Percentiles rank a stretch among this genome's conserved stretches.
Conservation (phyloP, 2,113 vertebrate genomes). For the Ammodytes dubius region DNA sequence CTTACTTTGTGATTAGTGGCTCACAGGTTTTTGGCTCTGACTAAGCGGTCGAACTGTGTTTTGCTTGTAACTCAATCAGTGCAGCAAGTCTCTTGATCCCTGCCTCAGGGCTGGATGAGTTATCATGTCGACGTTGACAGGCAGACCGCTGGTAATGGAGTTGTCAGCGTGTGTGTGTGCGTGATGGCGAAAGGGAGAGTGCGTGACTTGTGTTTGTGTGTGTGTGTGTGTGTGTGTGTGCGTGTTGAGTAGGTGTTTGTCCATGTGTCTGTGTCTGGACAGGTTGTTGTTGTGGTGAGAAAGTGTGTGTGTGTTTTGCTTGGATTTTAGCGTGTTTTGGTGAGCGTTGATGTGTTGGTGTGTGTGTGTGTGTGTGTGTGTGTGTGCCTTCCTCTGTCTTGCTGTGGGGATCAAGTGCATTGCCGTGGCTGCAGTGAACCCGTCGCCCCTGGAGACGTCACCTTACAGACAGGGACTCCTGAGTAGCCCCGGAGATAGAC, state of each 20-base stretch:
- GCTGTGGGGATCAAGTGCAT: slow-evolving; percentile 72
- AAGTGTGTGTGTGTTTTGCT: background rate
- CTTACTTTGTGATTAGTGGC: slow-evolving; percentile 9
- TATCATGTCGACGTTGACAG: slow-evolving; percentile 59
- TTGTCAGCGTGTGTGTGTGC: slow-evolving; percentile 61
- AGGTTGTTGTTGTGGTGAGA: background rate
- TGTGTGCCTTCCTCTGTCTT: slow-evolving; percentile 34
- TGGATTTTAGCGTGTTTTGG: background rate
- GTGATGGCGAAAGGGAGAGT: background rate
- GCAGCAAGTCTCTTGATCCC: slow-evolving; percentile 32
- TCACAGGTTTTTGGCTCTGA: slow-evolving; percentile 36
- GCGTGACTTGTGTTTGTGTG: slow-evolving; percentile 23
- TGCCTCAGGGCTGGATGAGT: slow-evolving; percentile 51
- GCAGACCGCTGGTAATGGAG: slow-evolving; percentile 49
- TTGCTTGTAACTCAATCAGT: slow-evolving; percentile 55
- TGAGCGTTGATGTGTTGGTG: background rate
- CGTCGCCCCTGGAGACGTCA: slow-evolving; percentile 61
- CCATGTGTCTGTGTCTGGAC: background rate
- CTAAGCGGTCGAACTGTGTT: slow-evolving; percentile 52
- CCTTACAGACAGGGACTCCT: slow-evolving; percentile 65
- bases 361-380: background rate
- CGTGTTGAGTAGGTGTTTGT: background rate
- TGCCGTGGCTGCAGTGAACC: slow-evolving; percentile 63
- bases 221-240: slow-evolving; percentile 20
- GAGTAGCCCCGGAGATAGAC: slow-evolving; percentile 46